Evolutionary conservation across 37 sponge, comb jelly and placozoan genomes (phyloP), one percentile per base, ranked within the genome.

Genomic region (Hormiphora californensis): DNA sequence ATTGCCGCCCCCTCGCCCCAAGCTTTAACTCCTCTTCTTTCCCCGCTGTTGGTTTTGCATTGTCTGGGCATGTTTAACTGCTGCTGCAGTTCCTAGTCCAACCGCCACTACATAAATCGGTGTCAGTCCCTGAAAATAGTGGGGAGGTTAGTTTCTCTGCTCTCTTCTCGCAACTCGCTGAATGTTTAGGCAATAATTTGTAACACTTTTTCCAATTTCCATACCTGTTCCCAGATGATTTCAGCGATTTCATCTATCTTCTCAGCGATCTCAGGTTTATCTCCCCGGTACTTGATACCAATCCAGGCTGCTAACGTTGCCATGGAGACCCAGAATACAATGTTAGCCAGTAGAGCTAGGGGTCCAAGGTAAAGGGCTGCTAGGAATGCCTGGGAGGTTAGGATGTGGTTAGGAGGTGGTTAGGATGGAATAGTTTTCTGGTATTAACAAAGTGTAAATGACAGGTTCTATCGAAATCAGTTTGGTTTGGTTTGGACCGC

Each of bases 181-280:
- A n/a, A n/a, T n/a, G n/a, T n/a, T n/a, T n/a, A n/a, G n/a, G n/a
- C n/a, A n/a, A n/a, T n/a, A n/a, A n/a, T n/a, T n/a, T n/a, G n/a
- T n/a, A n/a, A n/a, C n/a, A n/a, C n/a, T n/a, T n/a, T n/a, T n/a
- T n/a, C n/a, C n/a, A n/a, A n/a, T n/a, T n/a, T n/a, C 27, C 91
- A 43, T 54, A 96, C 98, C 87, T 94, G 68, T 27, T 96, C 93
- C 93, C 95, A 96, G 9, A 93, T 87, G 21, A 88, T 32, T 27
- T 87, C 54, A 0, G 93, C 85, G 35, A 94, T 49, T 32, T 91
- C 89, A 63, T 96, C 98, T 54, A 96, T 96, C 73, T 87, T 85
- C 44, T 87, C 86, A 0, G 93, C 98, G 0, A 88, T 54, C 51
- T 89, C 93, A 30, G 92, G 78, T 73, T 91, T 90, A 38, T 93